Percentiles rank a stretch among this genome's conserved stretches.
Conservation (phyloP, 2,113 vertebrate species). For the Tinamus guttatus region DNA sequence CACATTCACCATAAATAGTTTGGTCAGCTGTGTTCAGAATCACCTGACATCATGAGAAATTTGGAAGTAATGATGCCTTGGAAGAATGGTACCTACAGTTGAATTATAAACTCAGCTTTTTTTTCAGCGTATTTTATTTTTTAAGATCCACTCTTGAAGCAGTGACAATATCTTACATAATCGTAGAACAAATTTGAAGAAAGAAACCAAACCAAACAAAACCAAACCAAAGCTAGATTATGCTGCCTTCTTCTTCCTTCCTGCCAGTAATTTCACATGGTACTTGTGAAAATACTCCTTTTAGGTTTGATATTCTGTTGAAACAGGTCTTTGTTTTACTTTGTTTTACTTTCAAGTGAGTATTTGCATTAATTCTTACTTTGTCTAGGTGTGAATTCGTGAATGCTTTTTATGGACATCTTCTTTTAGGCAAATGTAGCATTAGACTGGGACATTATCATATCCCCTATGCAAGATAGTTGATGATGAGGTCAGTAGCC, state of each 20-base stretch:
- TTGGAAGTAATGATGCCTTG: background rate
- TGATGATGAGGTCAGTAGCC: background rate
- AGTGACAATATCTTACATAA: background rate
- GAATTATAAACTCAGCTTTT: background rate
- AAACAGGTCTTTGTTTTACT: background rate
- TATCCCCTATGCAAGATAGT: background rate
- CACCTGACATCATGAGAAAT: background rate
- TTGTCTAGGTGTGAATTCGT: background rate
- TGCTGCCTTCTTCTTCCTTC: background rate
- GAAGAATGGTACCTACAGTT: background rate
- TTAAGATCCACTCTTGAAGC: background rate
- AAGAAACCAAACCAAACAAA: background rate
- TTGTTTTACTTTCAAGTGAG: background rate
- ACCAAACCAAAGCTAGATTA: background rate
- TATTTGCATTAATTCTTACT: background rate
- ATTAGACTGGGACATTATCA: background rate
- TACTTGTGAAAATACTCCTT: background rate
- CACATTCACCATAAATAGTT: background rate
- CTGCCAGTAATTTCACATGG: background rate
- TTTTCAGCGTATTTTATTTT: background rate
- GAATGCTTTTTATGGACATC: background rate
- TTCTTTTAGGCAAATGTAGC: background rate
- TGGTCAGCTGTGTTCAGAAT: background rate
- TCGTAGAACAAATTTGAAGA: background rate
- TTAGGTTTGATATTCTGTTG: background rate